Percentiles rank a stretch among this genome's conserved stretches.
phyloP scores from a whole-genome alignment of 2,888 invertebrate species.

The Tenthredo amoena region DNA sequence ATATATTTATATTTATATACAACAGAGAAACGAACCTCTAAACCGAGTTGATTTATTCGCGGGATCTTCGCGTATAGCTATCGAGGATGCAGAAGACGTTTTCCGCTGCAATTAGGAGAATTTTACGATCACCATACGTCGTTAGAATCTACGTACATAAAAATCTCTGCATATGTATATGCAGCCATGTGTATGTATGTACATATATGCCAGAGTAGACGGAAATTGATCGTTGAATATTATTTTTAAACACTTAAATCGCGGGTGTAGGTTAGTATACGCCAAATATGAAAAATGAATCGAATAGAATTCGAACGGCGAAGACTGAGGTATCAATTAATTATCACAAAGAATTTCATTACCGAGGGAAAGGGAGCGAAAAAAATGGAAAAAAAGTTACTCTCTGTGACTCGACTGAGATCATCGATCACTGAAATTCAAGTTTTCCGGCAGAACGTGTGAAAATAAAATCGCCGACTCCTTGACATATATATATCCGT shows the following conservation, averaged over 20 bases:
- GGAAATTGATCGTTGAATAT: background rate
- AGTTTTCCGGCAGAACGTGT: background rate
- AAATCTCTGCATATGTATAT: background rate
- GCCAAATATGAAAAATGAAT: background rate
- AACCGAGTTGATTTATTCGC: conserved; percentile 7
- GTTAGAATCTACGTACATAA: background rate
- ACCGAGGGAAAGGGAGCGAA: too few species aligned
- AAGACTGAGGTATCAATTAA: background rate
- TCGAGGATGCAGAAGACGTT: background rate
- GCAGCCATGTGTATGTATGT: background rate
- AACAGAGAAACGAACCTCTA: background rate
- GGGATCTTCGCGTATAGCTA: background rate
- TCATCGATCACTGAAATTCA: conserved; percentile 22
- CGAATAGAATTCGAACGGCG: background rate
- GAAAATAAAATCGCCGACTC: background rate
- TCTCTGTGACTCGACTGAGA: background rate
- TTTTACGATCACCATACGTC: conserved; percentile 1
- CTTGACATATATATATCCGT: background rate
- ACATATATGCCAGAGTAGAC: background rate
- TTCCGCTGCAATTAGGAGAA: background rate
- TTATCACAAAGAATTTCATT: background rate
- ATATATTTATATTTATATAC: background rate
- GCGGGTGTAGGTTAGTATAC: too few species aligned
- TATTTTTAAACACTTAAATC: background rate
- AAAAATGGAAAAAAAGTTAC: too few species aligned